Evolutionary conservation across 2,113 vertebrate species (phyloP).

Genomic region (Potamarius usumacintae): DNA sequence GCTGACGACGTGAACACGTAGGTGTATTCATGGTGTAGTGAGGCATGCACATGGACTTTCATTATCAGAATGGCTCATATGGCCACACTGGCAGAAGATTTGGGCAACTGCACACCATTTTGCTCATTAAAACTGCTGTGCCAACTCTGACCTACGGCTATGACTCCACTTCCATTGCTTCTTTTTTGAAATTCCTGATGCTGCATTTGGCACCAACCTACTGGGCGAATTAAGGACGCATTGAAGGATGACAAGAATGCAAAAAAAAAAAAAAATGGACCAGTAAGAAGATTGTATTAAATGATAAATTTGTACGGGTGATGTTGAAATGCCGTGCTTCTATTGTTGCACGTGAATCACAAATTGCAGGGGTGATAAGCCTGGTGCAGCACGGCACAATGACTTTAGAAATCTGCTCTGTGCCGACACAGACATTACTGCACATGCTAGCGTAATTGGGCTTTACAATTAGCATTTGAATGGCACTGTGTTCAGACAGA

Average conservation of each 20-base stretch:
- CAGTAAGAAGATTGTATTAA: slow-evolving; percentile 20
- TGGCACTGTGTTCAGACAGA: slow-evolving; percentile 57
- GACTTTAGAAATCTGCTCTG: slow-evolving; percentile 61
- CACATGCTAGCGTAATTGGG: slow-evolving; percentile 67
- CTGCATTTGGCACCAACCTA: background rate
- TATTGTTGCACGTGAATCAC: slow-evolving; percentile 45
- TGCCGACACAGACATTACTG: slow-evolving; percentile 64
- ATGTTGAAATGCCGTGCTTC: slow-evolving; percentile 7
- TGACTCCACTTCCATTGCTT: background rate
- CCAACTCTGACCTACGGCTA: slow-evolving; percentile 53
- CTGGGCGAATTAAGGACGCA: background rate
- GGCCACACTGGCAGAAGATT: slow-evolving; percentile 18
- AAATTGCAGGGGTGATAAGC: slow-evolving; percentile 53
- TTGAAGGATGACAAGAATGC: slow-evolving; percentile 1
- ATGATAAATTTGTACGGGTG: slow-evolving; percentile 33
- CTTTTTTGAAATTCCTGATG: background rate
- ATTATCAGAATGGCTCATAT: slow-evolving; percentile 23
- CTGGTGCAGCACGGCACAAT: slow-evolving; percentile 56
- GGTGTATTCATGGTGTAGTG: background rate
- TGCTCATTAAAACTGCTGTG: slow-evolving; percentile 46
- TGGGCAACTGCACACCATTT: slow-evolving; percentile 1
- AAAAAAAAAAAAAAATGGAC: background rate
- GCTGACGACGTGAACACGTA: slow-evolving; percentile 10
- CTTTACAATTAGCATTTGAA: slow-evolving; percentile 71
- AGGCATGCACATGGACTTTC: slow-evolving; percentile 12